Conservation (phyloP, 30 jellyfish, hydroid and myxozoan species). For the Clytia hemisphaerica region DNA sequence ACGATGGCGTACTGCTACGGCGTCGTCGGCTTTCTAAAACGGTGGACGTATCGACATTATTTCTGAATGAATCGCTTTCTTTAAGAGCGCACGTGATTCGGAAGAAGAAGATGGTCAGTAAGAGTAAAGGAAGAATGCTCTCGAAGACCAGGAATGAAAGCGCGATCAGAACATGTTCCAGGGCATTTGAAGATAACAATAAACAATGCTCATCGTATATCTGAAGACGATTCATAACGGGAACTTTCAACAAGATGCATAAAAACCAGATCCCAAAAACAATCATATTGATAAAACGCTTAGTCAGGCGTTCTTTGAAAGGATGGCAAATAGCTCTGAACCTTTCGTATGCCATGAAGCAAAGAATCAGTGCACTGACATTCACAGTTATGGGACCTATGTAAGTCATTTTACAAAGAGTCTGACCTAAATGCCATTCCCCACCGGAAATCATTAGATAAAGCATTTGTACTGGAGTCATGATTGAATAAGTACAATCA, state of each 20-base stretch:
- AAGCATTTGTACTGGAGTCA: conserved; percentile 11
- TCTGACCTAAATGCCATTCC: conserved; percentile 3
- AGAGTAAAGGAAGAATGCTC: conserved; percentile 19
- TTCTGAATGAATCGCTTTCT: neutral
- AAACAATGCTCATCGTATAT: neutral
- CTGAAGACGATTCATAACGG: neutral
- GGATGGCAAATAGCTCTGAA: conserved; percentile 35
- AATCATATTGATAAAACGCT: neutral
- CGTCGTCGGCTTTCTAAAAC: too few relatives aligned
- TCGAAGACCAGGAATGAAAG: neutral
- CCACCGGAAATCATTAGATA: neutral
- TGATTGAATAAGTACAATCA: conserved; percentile 5
- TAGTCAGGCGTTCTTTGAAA: neutral
- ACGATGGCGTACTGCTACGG: neutral
- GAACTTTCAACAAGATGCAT: conserved; percentile 4
- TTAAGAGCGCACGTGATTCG: neutral
- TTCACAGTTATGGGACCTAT: conserved; percentile 24
- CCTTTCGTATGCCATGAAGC: conserved; percentile 29
- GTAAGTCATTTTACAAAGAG: neutral
- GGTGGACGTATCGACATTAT: neutral
- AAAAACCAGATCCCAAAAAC: conserved; percentile 1
- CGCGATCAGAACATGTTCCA: neutral
- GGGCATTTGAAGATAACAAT: neutral
- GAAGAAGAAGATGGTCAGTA: conserved; percentile 5
- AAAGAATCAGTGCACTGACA: conserved; percentile 25